A percentile compares a stretch with the other conserved stretches of the same genome.
phyloP scores from a whole-genome alignment of 92 coral and sea anemone species.

The Bergia puertoricense region DNA sequence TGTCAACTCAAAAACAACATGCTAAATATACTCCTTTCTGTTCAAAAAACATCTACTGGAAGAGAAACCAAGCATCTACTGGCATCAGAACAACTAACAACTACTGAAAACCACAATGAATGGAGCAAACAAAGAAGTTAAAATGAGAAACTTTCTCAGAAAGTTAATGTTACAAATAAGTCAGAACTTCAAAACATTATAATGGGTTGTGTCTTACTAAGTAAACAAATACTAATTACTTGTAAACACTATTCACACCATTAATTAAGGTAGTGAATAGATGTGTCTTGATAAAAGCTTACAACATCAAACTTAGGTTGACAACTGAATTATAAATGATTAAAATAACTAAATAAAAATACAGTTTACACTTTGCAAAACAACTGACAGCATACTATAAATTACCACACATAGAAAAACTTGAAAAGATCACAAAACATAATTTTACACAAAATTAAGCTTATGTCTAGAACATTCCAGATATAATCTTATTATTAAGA shows the following conservation, averaged over 20 bases:
- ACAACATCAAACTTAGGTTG: not conserved
- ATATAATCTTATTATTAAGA: too few species aligned
- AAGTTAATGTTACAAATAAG: not conserved
- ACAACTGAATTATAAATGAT: not conserved
- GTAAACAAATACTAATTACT: conserved; percentile 25
- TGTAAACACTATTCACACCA: not conserved
- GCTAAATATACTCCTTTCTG: not conserved
- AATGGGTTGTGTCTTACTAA: not conserved
- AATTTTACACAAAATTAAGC: too few species aligned
- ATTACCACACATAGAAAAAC: too few species aligned
- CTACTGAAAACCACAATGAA: not conserved
- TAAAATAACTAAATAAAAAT: too few species aligned
- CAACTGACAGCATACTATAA: too few species aligned
- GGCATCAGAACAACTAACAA: not conserved
- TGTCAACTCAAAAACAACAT: too few species aligned
- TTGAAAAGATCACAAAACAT: too few species aligned
- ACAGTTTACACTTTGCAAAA: too few species aligned
- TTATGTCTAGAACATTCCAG: too few species aligned
- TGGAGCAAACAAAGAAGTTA: not conserved
- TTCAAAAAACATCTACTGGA: not conserved
- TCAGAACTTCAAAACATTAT: not conserved
- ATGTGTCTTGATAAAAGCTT: too few species aligned
- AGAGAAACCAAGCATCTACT: too few species aligned
- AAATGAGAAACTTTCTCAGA: not conserved
- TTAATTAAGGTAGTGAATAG: conserved; percentile 9